Percentiles rank a stretch among this genome's conserved stretches.
Conservation (phyloP, 2,888 invertebrate genomes). For the Hybos culiciformis region DNA sequence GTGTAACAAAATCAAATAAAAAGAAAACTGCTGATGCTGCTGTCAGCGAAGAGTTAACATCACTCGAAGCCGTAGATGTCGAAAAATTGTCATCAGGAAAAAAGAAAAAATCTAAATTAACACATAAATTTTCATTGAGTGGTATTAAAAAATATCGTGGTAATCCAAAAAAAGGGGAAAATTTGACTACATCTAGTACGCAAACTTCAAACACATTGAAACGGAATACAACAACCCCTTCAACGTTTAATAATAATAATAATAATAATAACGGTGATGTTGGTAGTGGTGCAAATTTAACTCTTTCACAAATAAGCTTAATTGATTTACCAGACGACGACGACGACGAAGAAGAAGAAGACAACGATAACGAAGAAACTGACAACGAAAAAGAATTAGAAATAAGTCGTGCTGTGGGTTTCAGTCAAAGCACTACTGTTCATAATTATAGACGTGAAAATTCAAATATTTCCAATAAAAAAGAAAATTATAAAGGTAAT, state of each 20-base stretch:
- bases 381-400: background rate
- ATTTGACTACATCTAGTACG: constrained; percentile 14
- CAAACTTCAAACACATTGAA: constrained; percentile 17
- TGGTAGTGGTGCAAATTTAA: constrained; percentile 11
- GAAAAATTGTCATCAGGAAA: constrained; percentile 10
- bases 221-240: background rate
- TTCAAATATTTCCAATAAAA: background rate
- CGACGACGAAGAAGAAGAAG: background rate
- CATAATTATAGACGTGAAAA: background rate
- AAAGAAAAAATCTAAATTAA: constrained; percentile 25
- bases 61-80: constrained; percentile 7
- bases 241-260: background rate
- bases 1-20: constrained; percentile 18
- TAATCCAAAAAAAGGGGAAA: constrained; percentile 13
- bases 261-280: constrained; percentile 1
- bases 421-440: no score
- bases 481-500: background rate
- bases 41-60: background rate
- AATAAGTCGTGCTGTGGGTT: no score
- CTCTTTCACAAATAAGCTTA: constrained; percentile 10
- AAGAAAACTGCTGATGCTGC: constrained; percentile 17
- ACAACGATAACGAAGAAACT: background rate
- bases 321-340: constrained; percentile 5
- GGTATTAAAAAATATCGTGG: constrained; percentile 24
- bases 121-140: constrained; percentile 25